Conservation (phyloP, 2,113 vertebrate species). For the Strigops habroptila region DNA sequence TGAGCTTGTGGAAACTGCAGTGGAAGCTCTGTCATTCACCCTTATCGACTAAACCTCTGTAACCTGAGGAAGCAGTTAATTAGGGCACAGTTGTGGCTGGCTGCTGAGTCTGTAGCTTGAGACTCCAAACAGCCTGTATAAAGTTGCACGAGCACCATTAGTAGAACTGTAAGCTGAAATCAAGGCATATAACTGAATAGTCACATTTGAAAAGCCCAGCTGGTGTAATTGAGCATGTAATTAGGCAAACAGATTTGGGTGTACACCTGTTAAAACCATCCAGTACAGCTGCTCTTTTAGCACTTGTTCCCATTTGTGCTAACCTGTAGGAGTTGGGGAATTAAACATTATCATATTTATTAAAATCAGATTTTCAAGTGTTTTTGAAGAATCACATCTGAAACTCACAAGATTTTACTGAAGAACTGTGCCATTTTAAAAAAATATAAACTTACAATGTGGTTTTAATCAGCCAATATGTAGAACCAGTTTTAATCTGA, state of each 20-base stretch:
- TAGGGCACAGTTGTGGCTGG: neutral
- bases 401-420: neutral
- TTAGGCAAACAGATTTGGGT: neutral
- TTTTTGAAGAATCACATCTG: neutral
- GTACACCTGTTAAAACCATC: neutral
- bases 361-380: neutral
- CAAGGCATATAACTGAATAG: neutral
- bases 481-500: neutral
- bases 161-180: neutral
- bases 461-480: neutral
- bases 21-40: neutral
- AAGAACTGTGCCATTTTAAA: neutral
- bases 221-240: neutral
- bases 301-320: neutral
- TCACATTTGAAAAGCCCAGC: neutral
- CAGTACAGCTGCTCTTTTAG: neutral
- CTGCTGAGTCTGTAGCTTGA: neutral
- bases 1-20: neutral
- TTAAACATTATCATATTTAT: neutral
- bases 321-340: neutral
- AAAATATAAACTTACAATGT: neutral
- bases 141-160: neutral
- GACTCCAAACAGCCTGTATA: neutral
- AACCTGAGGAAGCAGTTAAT: neutral
- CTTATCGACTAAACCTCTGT: neutral